Evolutionary conservation across 2,888 invertebrate genomes (phyloP).

Genomic region (Parascotia fuliginaria): DNA sequence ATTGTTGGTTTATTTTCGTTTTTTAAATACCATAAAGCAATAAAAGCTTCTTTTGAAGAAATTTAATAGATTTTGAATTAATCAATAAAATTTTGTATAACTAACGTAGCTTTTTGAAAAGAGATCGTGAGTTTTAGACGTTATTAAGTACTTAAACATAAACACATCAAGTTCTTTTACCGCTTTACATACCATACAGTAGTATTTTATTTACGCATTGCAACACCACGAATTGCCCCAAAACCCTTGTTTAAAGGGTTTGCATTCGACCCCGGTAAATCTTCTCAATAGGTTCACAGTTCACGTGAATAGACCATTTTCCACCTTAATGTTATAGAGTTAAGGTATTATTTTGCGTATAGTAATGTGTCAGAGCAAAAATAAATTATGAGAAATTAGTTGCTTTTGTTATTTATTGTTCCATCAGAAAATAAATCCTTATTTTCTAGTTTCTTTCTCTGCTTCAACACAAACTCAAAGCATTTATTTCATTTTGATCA

Average conservation of each 20-base stretch:
- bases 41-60: too few species aligned
- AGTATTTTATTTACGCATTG: slow-evolving; percentile 38
- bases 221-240: slow-evolving; percentile 29
- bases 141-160: too few species aligned
- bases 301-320: slow-evolving; percentile 39
- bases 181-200: background rate
- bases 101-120: too few species aligned
- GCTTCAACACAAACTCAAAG: too few species aligned
- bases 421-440: too few species aligned
- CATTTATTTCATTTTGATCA: too few species aligned
- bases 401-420: slow-evolving; percentile 29
- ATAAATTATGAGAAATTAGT: slow-evolving; percentile 37
- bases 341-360: slow-evolving; percentile 28
- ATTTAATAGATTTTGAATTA: too few species aligned
- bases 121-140: too few species aligned
- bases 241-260: slow-evolving; percentile 56
- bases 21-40: background rate
- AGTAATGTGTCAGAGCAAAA: slow-evolving; percentile 10
- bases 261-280: slow-evolving; percentile 60
- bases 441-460: too few species aligned
- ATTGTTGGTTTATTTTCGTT: slow-evolving; percentile 1
- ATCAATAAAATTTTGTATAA: too few species aligned
- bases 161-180: background rate
- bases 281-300: slow-evolving; percentile 59
- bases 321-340: slow-evolving; percentile 20